phyloP scores from a whole-genome alignment of 2,888 invertebrate species.

The Epinotia demarniana region DNA sequence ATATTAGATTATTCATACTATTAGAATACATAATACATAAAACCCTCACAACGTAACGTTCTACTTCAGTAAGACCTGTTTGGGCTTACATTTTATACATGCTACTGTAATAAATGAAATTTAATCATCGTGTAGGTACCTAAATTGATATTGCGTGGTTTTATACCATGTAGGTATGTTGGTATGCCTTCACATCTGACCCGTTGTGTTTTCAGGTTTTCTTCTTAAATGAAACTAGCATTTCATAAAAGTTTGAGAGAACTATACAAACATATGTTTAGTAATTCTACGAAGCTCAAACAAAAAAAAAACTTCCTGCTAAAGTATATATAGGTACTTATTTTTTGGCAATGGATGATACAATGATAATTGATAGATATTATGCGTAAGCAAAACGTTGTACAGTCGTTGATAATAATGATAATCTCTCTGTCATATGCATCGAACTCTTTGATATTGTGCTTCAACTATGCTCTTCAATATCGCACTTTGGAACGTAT shows the following conservation, averaged over 20 bases:
- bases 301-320: neutral
- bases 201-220: neutral
- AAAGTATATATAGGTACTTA: neutral
- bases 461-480: neutral
- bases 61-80: too few relatives aligned
- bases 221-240: neutral
- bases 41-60: too few relatives aligned
- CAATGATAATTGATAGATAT: neutral
- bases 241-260: neutral
- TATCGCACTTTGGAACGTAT: too few relatives aligned
- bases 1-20: too few relatives aligned
- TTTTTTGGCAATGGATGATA: neutral
- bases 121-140: too few relatives aligned
- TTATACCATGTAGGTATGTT: neutral
- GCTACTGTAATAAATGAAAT: too few relatives aligned
- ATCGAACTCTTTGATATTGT: neutral
- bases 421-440: neutral
- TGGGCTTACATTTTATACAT: too few relatives aligned
- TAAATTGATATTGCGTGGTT: neutral
- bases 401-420: neutral
- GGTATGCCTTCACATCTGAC: neutral
- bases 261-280: neutral
- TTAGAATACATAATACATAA: too few relatives aligned
- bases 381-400: neutral
- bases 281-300: neutral